Base-by-base conservation (phyloP, 2,888 invertebrate genomes). In the Hypolimnas misippus region DNA sequence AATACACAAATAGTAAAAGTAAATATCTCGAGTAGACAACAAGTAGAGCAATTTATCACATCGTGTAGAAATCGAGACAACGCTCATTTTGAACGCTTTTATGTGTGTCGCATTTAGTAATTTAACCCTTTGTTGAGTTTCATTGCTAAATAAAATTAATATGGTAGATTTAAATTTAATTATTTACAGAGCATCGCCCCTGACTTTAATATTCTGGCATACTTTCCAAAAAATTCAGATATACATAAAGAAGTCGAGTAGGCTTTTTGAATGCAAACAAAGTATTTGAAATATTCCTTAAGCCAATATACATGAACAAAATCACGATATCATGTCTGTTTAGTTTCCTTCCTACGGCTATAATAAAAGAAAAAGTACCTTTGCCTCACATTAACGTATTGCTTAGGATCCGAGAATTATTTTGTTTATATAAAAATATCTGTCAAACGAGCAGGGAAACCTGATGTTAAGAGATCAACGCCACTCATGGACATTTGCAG, bases 201-300 rank as follows among this genome's bases (percentile, higher is more conserved):
- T 66, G 70, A 63, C 61, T 72, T 61, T 69, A 72, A 62, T 58
- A 44, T 60, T 60, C 66, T 73, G 76, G 70, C 75, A 76, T 73
- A 77, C 75, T 78, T 78, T 78, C 73, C 16, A 29, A 29, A 19
- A 1, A 29, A 25, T 5, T 44, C 2, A 35, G 35, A 35, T 10
- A 35, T 6, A 35, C 35, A 35, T 19, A n/a, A n/a, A 10, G 7
- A 17, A 14, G 10, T 10, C 16, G 17, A 7, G 42, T 42, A 8
- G 14, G 14, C 6, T 16, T 44, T 3, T 12, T 35, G 6, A 35
- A 12, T 3, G 35, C 25, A 25, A 5, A 5, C 5, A 25, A 25
- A 25, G 25, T 25, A 25, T 25, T 25, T 25, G 5, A 25, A 25
- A 25, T 25, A 25, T 25, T 5, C n/a, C n/a, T n/a, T n/a, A n/a